Conservation (phyloP, 2,797 vertebrate species). For the Sebastes oblongus region DNA sequence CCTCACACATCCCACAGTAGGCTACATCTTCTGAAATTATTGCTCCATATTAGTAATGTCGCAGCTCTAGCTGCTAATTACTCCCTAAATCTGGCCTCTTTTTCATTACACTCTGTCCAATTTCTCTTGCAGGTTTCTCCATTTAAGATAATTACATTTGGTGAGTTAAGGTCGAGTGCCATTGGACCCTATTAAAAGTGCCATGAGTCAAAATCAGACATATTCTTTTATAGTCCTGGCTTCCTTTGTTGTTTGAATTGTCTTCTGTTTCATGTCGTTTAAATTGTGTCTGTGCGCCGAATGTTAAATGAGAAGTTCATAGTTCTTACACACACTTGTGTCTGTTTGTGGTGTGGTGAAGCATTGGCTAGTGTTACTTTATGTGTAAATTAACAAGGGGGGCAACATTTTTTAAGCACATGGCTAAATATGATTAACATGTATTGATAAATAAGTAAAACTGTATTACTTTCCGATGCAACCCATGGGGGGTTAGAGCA, state of each 20-base stretch:
- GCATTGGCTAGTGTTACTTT: not conserved
- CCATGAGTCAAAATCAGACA: conserved; percentile 13
- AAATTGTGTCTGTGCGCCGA: not conserved
- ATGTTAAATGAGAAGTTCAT: not conserved
- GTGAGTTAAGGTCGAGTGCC: conserved; percentile 16
- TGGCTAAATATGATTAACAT: too few species aligned
- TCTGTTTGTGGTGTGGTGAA: not conserved
- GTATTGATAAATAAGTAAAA: too few species aligned
- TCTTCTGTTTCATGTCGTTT: not conserved
- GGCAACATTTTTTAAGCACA: too few species aligned
- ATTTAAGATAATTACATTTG: conserved; percentile 48
- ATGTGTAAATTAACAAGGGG: not conserved
- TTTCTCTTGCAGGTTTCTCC: conserved; percentile 27
- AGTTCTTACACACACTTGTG: not conserved
- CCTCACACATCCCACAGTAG: conserved; percentile 20
- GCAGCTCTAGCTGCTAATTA: conserved; percentile 41
- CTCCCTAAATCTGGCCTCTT: conserved; percentile 33
- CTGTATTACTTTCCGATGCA: too few species aligned
- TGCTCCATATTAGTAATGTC: conserved; percentile 27
- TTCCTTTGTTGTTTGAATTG: not conserved
- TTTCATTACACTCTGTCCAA: conserved; percentile 27
- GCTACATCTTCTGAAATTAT: conserved; percentile 39
- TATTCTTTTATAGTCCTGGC: not conserved
- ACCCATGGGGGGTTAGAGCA: accelerated
- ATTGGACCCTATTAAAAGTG: conserved; percentile 17